Base-by-base conservation (phyloP, 2,113 vertebrate genomes). In the Psephotus haematonotus region DNA sequence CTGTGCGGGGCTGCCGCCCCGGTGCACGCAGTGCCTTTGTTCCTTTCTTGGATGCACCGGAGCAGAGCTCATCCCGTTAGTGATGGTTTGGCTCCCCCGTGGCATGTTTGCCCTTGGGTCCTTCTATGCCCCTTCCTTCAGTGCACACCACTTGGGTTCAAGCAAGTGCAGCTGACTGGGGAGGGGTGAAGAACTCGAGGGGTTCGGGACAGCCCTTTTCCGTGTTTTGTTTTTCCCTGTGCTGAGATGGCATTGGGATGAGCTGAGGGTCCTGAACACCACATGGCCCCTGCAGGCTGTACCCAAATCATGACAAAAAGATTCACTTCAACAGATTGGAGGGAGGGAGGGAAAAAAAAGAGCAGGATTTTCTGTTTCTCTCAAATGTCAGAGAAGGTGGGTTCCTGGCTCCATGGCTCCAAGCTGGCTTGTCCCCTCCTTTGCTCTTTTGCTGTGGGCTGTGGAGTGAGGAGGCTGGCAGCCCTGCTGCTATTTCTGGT, bases 361-460 rank as follows among this genome's bases (percentile, higher is more conserved):
- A 71, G 41, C 68, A 81, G 68, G 49, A 22, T 13, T 24, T n/a
- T 55, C 71, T 37, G 68, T 41, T 72, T 67, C 53, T 8, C 18
- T 88, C 53, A 63, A 76, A 75, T 87, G 78, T 60, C 84, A 49
- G 75, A 71, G 69, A 68, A 87, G 75, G 80, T 80, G 79, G 71
- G 67, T 82, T 85, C 1, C 3, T 85, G 68, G 82, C 72, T 59
- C 50, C 69, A 44, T 82, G 93, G 59, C 88, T 92, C 59, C 0
- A 2, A 83, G 88, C 78, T 91, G 87, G 37, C 90, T 91, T 18
- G 8, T 95, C 93, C 87, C 50, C 70, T 92, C 23, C 80, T 91
- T 95, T 91, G 92, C 90, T 94, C 89, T 50, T 84, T 69, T 67
- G 69, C 91, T 93, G 92, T 86, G 84, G 90, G 92, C 95, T 92